Evolutionary conservation across 2,113 vertebrate genomes (phyloP).

Genomic region (Neopipo cinnamomea): DNA sequence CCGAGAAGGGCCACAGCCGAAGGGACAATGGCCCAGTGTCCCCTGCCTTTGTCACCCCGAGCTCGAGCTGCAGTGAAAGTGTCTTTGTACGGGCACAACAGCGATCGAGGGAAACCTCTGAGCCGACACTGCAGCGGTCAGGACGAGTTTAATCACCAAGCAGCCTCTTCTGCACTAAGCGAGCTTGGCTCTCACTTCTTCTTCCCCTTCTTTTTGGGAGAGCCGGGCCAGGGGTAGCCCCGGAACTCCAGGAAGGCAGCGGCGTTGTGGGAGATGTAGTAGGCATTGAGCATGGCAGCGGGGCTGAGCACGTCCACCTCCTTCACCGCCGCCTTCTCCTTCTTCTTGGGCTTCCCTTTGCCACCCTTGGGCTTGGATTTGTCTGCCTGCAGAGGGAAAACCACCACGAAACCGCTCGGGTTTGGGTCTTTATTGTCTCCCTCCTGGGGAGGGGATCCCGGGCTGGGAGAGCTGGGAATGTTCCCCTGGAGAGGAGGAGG

Average conservation of each 20-base stretch:
- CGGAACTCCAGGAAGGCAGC: conserved; percentile 77
- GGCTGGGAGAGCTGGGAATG: not conserved
- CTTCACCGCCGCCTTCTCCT: conserved; percentile 32
- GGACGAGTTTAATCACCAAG: not conserved
- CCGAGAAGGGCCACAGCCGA: not conserved
- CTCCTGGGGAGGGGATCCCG: not conserved
- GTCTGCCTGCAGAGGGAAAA: conserved; percentile 69
- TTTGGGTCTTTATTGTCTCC: not conserved
- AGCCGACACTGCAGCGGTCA: not conserved
- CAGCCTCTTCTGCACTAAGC: fast-evolving
- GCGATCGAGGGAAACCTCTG: not conserved
- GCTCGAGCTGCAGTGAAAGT: not conserved
- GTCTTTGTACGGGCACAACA: not conserved
- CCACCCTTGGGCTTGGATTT: conserved; percentile 64
- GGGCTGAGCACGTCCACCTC: conserved; percentile 80
- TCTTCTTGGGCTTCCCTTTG: conserved; percentile 54
- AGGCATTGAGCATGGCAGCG: conserved; percentile 82
- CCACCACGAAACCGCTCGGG: not conserved
- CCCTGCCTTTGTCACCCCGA: not conserved
- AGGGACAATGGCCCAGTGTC: not conserved
- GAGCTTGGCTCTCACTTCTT: not conserved
- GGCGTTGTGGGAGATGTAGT: conserved; percentile 87
- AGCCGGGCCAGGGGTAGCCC: conserved; percentile 80
- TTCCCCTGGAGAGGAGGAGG: not conserved
- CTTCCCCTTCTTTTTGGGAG: conserved; percentile 73